Conservation (phyloP, 2,113 vertebrate species). For the Columba janthina region DNA sequence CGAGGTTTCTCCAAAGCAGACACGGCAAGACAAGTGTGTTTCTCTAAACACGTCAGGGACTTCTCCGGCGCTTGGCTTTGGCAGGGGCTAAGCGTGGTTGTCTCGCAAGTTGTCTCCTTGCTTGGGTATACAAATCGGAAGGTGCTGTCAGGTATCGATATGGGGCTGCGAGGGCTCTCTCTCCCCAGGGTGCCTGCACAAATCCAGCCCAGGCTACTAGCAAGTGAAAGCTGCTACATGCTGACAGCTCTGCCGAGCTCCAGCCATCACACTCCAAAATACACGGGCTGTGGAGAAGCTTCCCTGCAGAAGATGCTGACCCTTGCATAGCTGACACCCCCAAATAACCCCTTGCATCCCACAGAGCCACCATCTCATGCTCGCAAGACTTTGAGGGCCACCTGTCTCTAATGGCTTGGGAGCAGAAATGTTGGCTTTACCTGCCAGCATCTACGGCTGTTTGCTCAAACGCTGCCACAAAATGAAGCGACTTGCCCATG, state of each 20-base stretch:
- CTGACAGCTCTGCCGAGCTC: neutral
- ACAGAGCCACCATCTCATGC: neutral
- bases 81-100: slow-evolving; percentile 44
- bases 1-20: slow-evolving; percentile 56
- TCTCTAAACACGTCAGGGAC: slow-evolving; percentile 59
- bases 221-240: slow-evolving; percentile 1
- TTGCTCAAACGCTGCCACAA: neutral
- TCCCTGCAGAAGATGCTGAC: neutral
- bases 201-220: neutral
- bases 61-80: neutral
- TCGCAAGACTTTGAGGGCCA: neutral
- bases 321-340: neutral
- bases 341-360: neutral
- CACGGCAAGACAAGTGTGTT: slow-evolving; percentile 49
- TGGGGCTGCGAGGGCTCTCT: neutral
- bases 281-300: fast-evolving
- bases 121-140: neutral
- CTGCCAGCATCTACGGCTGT: fast-evolving
- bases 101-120: slow-evolving; percentile 45
- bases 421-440: neutral
- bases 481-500: fast-evolving
- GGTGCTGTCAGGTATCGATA: slow-evolving; percentile 16
- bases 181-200: neutral
- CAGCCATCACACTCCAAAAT: neutral
- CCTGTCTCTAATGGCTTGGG: neutral